Conservation (phyloP, 2,113 vertebrate species). For the Phrynosoma platyrhinos region DNA sequence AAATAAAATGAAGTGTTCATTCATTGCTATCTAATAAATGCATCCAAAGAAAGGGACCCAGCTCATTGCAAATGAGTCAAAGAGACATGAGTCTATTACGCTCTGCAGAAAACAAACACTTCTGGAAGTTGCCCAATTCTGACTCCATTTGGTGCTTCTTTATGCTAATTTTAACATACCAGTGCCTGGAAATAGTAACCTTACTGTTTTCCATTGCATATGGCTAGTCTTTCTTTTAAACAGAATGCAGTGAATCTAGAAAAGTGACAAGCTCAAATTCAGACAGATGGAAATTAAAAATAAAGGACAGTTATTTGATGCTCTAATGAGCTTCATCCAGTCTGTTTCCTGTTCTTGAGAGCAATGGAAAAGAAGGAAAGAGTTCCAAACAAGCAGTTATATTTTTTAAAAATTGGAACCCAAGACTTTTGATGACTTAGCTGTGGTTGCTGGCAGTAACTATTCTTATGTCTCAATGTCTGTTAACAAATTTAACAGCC, state of each 20-base stretch:
- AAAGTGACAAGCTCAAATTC: neutral
- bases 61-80: neutral
- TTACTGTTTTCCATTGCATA: neutral
- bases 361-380: neutral
- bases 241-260: neutral
- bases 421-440: neutral
- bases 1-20: neutral
- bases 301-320: neutral
- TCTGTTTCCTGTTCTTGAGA: conserved; percentile 11
- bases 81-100: neutral
- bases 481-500: conserved; percentile 11
- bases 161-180: neutral
- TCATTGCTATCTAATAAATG: neutral
- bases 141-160: neutral
- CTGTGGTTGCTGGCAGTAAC: conserved; percentile 1
- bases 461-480: conserved; percentile 10
- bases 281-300: conserved; percentile 9
- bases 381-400: neutral
- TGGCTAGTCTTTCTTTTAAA: neutral
- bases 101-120: neutral
- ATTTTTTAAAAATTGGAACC: neutral
- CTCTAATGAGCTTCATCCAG: conserved; percentile 6
- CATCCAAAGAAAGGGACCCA: too few relatives aligned
- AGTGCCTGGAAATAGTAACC: neutral
- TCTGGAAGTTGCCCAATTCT: neutral